Evolutionary conservation across 2,888 invertebrate genomes (phyloP), one percentile per base, ranked within the genome.

Genomic region (Cephus pulcher): DNA sequence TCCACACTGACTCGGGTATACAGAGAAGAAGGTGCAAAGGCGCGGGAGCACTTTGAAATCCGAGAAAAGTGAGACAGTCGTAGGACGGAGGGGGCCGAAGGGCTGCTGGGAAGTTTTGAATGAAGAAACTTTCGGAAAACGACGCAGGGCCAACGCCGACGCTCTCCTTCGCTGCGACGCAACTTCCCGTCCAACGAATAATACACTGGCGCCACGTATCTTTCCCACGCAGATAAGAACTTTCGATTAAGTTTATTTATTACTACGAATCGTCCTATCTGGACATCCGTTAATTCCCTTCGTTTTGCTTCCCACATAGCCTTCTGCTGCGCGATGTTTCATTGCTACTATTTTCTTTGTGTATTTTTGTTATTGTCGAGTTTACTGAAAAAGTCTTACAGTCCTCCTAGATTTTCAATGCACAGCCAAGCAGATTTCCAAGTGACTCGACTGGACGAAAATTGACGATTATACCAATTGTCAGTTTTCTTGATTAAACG

Each of bases 81-180:
- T 34, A 32, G 71, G 71, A 9, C 75, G 70, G 12, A 75, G 78
- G 37, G 37, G 35, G 12, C 35, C 33, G n/a, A 32, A 75, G 75
- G 75, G 70, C 40, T 34, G 12, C n/a, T 71, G 40, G 70, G 56
- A 78, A 78, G 56, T 78, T 78, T 78, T 78, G 74, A 78, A 78
- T 75, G 75, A 78, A 75, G 78, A 75, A 78, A 78, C 78, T 78
- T 78, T 12, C 1, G 37, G 78, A 78, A 75, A 75, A 70, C 78
- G 75, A 78, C 56, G 56, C 56, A 56, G 56, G 23, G 75, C 71
- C 30, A 30, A 15, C 12, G 32, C 32, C 33, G 71, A 34, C 32
- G 71, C 32, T 70, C 70, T 33, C 70, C 70, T 32, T 33, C 71
- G 71, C 33, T 12, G 71, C 71, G 71, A 71, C 71, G 71, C 34